Evolutionary conservation across 2,113 vertebrate genomes (phyloP).

Genomic region (Physeter macrocephalus): DNA sequence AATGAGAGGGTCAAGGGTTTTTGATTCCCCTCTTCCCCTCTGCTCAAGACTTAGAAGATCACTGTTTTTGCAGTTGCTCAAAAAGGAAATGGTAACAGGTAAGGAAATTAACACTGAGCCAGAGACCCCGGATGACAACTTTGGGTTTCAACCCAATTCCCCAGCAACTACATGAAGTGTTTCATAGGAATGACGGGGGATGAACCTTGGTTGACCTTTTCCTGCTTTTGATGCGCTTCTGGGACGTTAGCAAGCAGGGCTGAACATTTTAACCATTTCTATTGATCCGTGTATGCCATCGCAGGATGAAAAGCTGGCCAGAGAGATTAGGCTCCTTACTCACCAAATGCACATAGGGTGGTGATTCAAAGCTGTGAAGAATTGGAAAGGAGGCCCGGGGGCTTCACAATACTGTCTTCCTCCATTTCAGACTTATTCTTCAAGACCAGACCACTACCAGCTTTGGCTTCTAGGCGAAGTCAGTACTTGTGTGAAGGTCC

Average conservation of each 20-base stretch:
- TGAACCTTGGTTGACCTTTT: background rate
- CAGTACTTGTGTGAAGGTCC: background rate
- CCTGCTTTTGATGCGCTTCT: background rate
- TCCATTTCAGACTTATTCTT: background rate
- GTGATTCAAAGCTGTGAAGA: background rate
- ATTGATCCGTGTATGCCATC: fast-evolving
- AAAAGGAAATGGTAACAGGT: slow-evolving; percentile 35
- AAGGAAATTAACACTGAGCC: slow-evolving; percentile 60
- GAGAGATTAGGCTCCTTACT: background rate
- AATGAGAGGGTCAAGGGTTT: slow-evolving; percentile 75
- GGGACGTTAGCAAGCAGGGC: background rate
- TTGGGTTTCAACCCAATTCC: background rate
- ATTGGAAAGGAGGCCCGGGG: fast-evolving
- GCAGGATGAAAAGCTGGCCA: background rate
- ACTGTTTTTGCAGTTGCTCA: slow-evolving; percentile 52
- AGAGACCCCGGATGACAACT: background rate
- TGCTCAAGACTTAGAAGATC: slow-evolving; percentile 64
- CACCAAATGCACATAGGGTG: background rate
- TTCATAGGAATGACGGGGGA: background rate
- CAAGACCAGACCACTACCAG: background rate
- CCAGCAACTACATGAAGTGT: background rate
- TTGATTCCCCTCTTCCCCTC: slow-evolving; percentile 67
- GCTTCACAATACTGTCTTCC: fast-evolving
- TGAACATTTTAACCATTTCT: background rate
- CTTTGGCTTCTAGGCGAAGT: background rate